Percentiles rank a stretch among this genome's conserved stretches.
Evolutionary conservation across 2,113 vertebrate species (phyloP).

Genomic region (Australoheros scitulus): DNA sequence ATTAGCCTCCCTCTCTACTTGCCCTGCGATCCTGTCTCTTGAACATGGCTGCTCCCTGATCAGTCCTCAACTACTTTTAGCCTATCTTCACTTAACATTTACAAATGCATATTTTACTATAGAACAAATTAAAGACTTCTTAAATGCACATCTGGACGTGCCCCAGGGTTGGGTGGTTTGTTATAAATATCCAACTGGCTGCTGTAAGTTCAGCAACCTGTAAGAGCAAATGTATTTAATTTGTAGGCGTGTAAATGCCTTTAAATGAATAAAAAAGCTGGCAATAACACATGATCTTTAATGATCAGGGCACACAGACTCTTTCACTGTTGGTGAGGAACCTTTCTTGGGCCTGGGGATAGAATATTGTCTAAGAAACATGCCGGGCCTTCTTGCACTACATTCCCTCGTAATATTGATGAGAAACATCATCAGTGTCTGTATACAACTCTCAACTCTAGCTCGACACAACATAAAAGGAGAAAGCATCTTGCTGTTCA

Average conservation of each 20-base stretch:
- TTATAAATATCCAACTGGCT: neutral
- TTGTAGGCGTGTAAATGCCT: neutral
- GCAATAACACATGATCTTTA: neutral
- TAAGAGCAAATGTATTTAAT: neutral
- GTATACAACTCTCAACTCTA: neutral
- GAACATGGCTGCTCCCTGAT: conserved; percentile 41
- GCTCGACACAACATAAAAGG: neutral
- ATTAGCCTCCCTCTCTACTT: conserved; percentile 30
- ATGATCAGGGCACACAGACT: neutral
- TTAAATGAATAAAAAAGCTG: neutral
- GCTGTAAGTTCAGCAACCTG: neutral
- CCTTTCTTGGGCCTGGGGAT: neutral
- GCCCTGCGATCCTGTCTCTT: conserved; percentile 29
- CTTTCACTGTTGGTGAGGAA: neutral
- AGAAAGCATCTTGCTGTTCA: neutral
- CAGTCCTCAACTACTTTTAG: neutral
- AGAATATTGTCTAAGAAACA: neutral
- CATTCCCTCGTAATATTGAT: neutral
- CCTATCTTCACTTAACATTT: neutral
- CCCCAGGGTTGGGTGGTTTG: neutral
- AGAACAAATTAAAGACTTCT: neutral
- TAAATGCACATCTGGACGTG: neutral
- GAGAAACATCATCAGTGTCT: neutral
- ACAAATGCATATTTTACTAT: neutral
- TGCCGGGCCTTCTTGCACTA: neutral